These are phyloP conservation scores for Myrmecobius fasciatus DNA, from an alignment of 2,113 vertebrate species.

Conservation along the genomic window DNA sequence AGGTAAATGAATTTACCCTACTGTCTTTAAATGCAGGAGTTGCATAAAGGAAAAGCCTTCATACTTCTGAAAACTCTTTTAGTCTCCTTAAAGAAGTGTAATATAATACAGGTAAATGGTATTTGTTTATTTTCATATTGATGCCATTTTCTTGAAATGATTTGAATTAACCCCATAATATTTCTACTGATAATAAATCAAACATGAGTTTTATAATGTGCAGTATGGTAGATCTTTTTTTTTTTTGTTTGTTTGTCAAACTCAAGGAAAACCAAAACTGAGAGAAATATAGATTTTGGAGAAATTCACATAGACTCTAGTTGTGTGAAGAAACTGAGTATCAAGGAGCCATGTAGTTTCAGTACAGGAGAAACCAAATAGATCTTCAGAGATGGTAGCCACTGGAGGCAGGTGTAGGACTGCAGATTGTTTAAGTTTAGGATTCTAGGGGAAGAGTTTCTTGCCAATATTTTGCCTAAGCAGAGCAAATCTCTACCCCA, in stretches of 20 bases:
- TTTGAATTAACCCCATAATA: neutral
- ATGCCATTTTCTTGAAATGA: neutral
- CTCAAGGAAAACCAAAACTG: neutral
- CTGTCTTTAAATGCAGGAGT: neutral
- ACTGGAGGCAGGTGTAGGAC: neutral
- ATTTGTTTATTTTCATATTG: neutral
- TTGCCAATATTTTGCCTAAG: neutral
- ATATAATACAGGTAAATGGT: neutral
- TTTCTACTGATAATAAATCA: neutral
- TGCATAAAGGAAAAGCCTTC: neutral
- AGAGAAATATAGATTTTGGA: neutral
- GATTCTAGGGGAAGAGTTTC: neutral
- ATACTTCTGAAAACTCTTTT: neutral
- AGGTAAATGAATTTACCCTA: neutral
- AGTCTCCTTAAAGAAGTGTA: neutral
- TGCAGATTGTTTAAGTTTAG: neutral
- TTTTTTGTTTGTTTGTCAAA: too few species aligned
- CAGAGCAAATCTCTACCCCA: neutral
- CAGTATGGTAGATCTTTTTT: accelerated
- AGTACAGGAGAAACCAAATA: neutral
- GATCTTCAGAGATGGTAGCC: neutral
- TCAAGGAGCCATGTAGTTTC: neutral
- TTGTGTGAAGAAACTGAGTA: neutral
- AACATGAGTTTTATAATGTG: neutral
- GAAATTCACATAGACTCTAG: neutral